phyloP scores from a whole-genome alignment of 1,140 invertebrate species.

The Penaeus chinensis region DNA sequence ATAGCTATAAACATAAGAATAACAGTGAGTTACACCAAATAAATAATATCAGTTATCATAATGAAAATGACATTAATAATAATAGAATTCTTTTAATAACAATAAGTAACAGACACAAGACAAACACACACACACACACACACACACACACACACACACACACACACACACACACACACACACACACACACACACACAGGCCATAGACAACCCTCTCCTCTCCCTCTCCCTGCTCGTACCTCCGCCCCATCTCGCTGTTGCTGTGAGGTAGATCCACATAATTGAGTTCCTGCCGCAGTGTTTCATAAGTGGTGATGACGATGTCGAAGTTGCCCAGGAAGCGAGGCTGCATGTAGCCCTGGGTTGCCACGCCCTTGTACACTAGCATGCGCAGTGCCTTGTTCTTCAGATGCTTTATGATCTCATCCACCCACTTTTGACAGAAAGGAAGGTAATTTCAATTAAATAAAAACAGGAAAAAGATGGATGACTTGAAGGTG shows the following conservation, averaged over 20 bases:
- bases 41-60: neutral
- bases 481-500: neutral
- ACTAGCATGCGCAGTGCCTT: conserved; percentile 70
- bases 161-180: neutral
- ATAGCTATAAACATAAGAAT: neutral
- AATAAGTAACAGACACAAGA: too few relatives aligned
- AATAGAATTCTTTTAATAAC: neutral
- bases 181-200: neutral
- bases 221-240: conserved; percentile 29
- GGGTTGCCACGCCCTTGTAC: conserved; percentile 68
- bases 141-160: neutral
- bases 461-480: neutral
- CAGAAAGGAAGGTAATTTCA: neutral
- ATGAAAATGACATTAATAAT: neutral
- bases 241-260: conserved; percentile 68
- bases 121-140: neutral
- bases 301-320: conserved; percentile 80
- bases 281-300: conserved; percentile 75
- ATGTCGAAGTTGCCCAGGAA: conserved; percentile 78
- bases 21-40: neutral
- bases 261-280: conserved; percentile 72
- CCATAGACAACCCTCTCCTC: too few relatives aligned
- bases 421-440: conserved; percentile 81
- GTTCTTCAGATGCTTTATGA: conserved; percentile 75
- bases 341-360: conserved; percentile 77